Base-by-base conservation (phyloP, 2,888 invertebrate species). In the Stenoptilia bipunctidactyla region DNA sequence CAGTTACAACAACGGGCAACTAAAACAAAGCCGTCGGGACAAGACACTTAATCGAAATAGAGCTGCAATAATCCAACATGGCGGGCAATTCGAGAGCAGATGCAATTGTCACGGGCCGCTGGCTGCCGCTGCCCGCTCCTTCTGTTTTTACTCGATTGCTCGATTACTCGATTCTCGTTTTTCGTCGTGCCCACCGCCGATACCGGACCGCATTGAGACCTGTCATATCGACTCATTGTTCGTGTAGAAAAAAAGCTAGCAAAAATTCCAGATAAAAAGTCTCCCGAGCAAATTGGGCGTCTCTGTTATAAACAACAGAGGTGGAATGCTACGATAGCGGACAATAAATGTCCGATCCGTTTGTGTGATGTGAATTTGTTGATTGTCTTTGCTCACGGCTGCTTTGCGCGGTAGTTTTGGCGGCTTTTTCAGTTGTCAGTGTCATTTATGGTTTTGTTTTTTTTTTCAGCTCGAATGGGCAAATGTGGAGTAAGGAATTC, bases 301-400 rank as follows among this genome's bases (percentile, higher is more conserved):
- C 75, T 79, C 74, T 77, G 77, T 82, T 80, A 66, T 72, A 71
- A 83, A 80, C 80, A 82, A 79, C 68, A 65, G 77, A 77, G 71
- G 73, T 80, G 82, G 80, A 83, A 83, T 67, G 67, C 65, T 55
- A 63, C 69, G 83, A 83, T 83, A 82, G 67, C 68, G 66, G 59
- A 80, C 80, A 83, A 82, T 82, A 77, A 79, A 74, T 69, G 77
- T 77, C 80, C 72, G 76, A 80, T 72, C 59, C 66, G 66, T 71
- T 67, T 69, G 70, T 66, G 55, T 59, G 66, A 70, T 69, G 69
- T 61, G 68, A 72, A 75, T 72, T 74, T 62, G 71, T 71, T 72
- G 77, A 80, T 80, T 77, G 77, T 79, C 76, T 76, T 64, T 58
- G 58, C 63, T 57, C 68, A 56, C 61, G 59, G 65, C 56, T 63